A percentile compares a stretch with the other conserved stretches of the same genome.
These are phyloP conservation scores for Steinernema scapterisci DNA, from an alignment of 2,888 invertebrate species.

Conservation along the genomic window DNA sequence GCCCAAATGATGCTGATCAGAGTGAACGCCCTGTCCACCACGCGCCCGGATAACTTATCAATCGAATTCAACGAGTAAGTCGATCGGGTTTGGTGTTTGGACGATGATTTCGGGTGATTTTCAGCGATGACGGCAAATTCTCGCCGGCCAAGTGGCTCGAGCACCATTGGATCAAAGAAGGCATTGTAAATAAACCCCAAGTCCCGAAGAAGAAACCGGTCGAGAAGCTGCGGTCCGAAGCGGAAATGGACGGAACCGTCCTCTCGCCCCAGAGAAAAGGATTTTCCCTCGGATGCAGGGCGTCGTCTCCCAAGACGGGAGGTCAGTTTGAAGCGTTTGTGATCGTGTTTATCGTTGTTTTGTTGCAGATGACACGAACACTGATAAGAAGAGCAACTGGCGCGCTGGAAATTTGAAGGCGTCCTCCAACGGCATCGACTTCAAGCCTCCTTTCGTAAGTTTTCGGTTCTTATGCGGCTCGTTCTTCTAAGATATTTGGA, in stretches of 20 bases:
- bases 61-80: conserved; percentile 58
- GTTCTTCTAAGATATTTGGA: too few relatives aligned
- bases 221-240: conserved; percentile 38
- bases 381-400: conserved; percentile 31
- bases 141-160: conserved; percentile 62
- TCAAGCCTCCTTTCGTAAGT: conserved; percentile 58
- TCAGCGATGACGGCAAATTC: conserved; percentile 60
- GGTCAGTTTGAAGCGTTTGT: conserved; percentile 38
- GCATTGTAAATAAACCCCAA: conserved; percentile 51
- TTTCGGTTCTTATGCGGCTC: not conserved
- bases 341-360: conserved; percentile 30
- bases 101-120: not conserved
- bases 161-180: conserved; percentile 58
- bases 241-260: conserved; percentile 44
- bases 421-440: conserved; percentile 44
- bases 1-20: conserved; percentile 49
- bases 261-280: conserved; percentile 63
- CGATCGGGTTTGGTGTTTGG: not conserved
- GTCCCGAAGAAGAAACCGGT: conserved; percentile 37
- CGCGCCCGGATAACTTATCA: conserved; percentile 54
- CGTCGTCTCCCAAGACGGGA: conserved; percentile 47
- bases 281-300: conserved; percentile 60
- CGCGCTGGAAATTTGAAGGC: conserved; percentile 27
- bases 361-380: conserved; percentile 4
- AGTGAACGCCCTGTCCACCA: conserved; percentile 44